Evolutionary conservation across 1,140 invertebrate species (phyloP).

Genomic region (Drosophila sulfurigaster): DNA sequence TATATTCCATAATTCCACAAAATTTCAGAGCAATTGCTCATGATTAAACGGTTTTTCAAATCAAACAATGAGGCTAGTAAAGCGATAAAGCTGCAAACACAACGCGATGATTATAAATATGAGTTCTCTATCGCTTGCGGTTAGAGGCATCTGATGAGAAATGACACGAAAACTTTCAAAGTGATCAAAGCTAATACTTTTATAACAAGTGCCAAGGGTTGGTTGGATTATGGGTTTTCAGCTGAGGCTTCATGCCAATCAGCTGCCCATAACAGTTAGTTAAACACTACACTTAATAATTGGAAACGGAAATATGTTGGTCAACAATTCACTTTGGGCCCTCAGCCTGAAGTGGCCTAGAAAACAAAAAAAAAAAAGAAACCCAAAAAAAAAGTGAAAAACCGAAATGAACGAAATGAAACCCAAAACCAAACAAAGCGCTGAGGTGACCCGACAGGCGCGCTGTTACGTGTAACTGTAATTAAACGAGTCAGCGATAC

Average conservation of each 20-base stretch:
- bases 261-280: slow-evolving; percentile 31
- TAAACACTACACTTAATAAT: slow-evolving; percentile 42
- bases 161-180: neutral
- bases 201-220: neutral
- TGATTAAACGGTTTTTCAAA: neutral
- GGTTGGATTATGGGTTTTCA: neutral
- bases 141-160: neutral
- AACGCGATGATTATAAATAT: too few relatives aligned
- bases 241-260: slow-evolving; percentile 15
- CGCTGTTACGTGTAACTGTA: slow-evolving; percentile 76
- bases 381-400: neutral
- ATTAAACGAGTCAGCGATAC: slow-evolving; percentile 82
- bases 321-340: slow-evolving; percentile 43
- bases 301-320: slow-evolving; percentile 56
- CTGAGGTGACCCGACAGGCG: slow-evolving; percentile 17
- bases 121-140: neutral
- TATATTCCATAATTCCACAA: too few relatives aligned
- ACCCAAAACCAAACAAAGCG: slow-evolving; percentile 31
- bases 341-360: slow-evolving; percentile 9
- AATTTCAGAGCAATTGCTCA: neutral
- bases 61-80: neutral
- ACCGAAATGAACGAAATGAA: slow-evolving; percentile 3
- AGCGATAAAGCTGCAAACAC: too few relatives aligned
- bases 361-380: slow-evolving; percentile 17
- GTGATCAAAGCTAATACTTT: slow-evolving; percentile 5